phyloP scores from a whole-genome alignment of 92 coral and sea anemone genomes.

The Meandrina meandrites region DNA sequence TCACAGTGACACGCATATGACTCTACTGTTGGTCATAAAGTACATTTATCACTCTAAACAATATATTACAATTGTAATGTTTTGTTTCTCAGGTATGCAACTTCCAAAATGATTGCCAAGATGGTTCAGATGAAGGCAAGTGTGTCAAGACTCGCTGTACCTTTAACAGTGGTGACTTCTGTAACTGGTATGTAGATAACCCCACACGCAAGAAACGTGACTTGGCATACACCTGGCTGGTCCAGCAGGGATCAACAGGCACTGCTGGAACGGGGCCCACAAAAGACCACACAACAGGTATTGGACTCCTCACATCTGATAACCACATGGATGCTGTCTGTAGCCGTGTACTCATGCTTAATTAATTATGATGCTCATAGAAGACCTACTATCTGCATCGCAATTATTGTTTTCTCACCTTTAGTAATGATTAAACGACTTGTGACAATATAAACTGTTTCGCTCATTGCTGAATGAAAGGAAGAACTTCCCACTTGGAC shows the following conservation, averaged over 20 bases:
- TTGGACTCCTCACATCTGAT: background rate
- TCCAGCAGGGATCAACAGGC: conserved; percentile 86
- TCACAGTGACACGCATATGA: no score
- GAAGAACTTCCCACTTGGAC: background rate
- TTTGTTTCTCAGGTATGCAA: conserved; percentile 72
- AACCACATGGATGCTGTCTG: background rate
- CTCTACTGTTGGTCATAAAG: background rate
- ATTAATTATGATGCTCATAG: no score
- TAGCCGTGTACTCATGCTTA: background rate
- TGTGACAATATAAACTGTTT: background rate
- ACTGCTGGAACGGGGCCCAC: conserved; percentile 79
- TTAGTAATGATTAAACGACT: no score
- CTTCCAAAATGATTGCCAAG: conserved; percentile 77
- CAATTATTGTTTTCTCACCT: no score
- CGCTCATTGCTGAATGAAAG: no score
- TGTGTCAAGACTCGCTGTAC: conserved; percentile 75
- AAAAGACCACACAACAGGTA: conserved; percentile 92
- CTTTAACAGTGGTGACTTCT: conserved; percentile 83
- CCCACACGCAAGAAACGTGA: conserved; percentile 76
- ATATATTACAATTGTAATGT: background rate
- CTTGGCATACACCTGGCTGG: conserved; percentile 83
- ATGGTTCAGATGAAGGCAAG: conserved; percentile 84
- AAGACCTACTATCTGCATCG: no score
- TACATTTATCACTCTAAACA: background rate
- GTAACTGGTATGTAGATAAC: conserved; percentile 88